Base-by-base conservation (phyloP, 2,888 invertebrate species). In the Luffia ferchaultella region DNA sequence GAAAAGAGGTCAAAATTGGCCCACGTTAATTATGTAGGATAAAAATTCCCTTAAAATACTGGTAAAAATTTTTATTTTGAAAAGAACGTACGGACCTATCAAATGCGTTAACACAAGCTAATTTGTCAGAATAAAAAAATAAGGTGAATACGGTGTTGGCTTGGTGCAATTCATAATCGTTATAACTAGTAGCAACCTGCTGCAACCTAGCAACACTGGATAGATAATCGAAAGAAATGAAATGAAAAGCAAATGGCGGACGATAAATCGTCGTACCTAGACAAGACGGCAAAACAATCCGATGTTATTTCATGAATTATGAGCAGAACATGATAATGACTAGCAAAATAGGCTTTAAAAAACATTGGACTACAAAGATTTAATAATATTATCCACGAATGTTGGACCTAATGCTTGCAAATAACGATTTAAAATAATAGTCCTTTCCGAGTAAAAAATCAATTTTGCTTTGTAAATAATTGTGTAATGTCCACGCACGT, bases 261-360 rank as follows among this genome's bases (percentile, higher is more conserved):
- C 75, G 63, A 71, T 65, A 73, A 75, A 74, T 70, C 76, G 77
- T 74, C 80, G 70, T 76, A 71, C 71, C 68, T 64, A 62, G 62
- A 70, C 70, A 70, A 68, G 71, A 64, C 69, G 67, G 65, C 70
- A 75, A 73, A 61, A 67, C 62, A 83, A 85, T 85, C 85, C 85
- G 75, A 85, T 83, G 76, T 85, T 80, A 86, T 84, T 78, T 68
- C 73, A 86, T 86, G 86, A 85, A 77, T 75, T 68, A 86, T 86
- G 86, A 85, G 74, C 83, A 82, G 76, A 85, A 83, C 76, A 85
- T 83, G 79, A 73, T 73, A 64, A 84, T 78, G 83, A 82, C 70
- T 80, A 82, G 83, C 78, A 78, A 82, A 86, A 85, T 83, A 86
- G 79, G 78, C 76, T 68, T 74, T 68, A 63, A 58, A 64, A 69